Base-by-base conservation (phyloP, 1,140 invertebrate genomes). In the Lutraria rhynchaena region DNA sequence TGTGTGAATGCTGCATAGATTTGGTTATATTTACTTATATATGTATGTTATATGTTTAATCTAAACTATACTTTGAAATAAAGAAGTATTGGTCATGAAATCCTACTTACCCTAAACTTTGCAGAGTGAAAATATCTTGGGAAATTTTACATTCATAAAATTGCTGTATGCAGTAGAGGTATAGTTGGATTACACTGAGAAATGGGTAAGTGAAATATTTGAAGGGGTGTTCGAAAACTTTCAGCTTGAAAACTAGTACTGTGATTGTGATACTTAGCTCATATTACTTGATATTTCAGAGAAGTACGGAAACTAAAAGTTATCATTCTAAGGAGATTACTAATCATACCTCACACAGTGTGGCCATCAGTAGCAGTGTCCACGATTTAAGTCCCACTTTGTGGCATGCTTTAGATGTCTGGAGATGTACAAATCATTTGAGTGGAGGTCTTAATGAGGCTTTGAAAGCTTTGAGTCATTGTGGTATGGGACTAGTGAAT, bases 391-490 rank as follows among this genome's bases (percentile, higher is more conserved):
- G 89, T 57, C 91, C 91, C 19, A 91, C 91, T 4, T 82, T 92
- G n/a, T 92, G 92, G 92, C 92, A 92, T 74, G 86, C 91, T n/a
- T 85, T 92, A 37, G 91, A 92, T 83, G 89, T 92, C 37, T 92
- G 90, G 90, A 76, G 89, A 9, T 92, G 90, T 82, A 89, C 87
- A 0, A 89, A 89, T 60, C 84, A 87, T 53, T 58, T 89, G 7
- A 83, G 87, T 51, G 88, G 89, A 5, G 89, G 88, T 0, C 61
- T 90, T 11, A 73, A 75, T 11, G 89, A 91, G 22, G 89, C 90
- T 4, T 81, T 92, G 13, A 85, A 84, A 29, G 87, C 88, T 0
- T 74, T 92, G 17, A 85, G 86, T 61, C 86, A 87, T 55, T 92
- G 91, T 87, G 91, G 88, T 22, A 84, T 87, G 61, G 90, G 89